These are phyloP conservation scores for Euwallacea similis DNA, from an alignment of 1,140 invertebrate species.

Conservation along the genomic window DNA sequence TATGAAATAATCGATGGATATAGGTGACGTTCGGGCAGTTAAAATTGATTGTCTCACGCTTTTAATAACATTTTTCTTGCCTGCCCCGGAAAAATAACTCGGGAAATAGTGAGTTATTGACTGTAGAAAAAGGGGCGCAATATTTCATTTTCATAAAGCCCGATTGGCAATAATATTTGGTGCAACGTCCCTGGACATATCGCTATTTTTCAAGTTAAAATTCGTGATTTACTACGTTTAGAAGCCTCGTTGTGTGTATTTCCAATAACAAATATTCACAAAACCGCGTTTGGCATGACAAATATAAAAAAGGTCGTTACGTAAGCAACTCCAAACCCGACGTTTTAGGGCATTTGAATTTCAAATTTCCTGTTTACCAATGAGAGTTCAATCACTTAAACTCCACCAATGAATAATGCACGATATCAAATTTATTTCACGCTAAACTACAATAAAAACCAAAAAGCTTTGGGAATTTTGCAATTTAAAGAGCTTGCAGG, in stretches of 20 bases:
- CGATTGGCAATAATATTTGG: constrained; percentile 24
- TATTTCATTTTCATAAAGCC: constrained; percentile 30
- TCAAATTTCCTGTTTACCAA: constrained; percentile 10
- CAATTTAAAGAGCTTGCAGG: too few relatives aligned
- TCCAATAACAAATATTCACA: too few relatives aligned
- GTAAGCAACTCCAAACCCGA: background rate
- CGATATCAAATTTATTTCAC: constrained; percentile 5
- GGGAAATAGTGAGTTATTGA: constrained; percentile 39
- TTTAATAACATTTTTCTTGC: constrained; percentile 38
- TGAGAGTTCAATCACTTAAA: constrained; percentile 15
- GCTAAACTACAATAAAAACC: background rate
- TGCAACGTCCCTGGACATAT: background rate
- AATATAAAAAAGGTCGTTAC: background rate
- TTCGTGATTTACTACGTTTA: background rate
- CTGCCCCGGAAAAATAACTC: constrained; percentile 25
- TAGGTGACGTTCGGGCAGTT: constrained; percentile 28
- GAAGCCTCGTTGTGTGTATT: too few relatives aligned
- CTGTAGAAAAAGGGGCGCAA: constrained; percentile 24
- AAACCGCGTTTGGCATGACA: too few relatives aligned
- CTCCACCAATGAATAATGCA: constrained; percentile 8
- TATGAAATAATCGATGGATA: constrained; percentile 36
- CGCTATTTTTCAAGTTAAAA: constrained; percentile 15
- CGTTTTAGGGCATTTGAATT: constrained; percentile 5
- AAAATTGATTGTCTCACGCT: constrained; percentile 38
- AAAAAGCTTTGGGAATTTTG: background rate